Percentiles rank a stretch among this genome's conserved stretches.
phyloP scores from a whole-genome alignment of 2,888 invertebrate genomes.

The Sesia apiformis region DNA sequence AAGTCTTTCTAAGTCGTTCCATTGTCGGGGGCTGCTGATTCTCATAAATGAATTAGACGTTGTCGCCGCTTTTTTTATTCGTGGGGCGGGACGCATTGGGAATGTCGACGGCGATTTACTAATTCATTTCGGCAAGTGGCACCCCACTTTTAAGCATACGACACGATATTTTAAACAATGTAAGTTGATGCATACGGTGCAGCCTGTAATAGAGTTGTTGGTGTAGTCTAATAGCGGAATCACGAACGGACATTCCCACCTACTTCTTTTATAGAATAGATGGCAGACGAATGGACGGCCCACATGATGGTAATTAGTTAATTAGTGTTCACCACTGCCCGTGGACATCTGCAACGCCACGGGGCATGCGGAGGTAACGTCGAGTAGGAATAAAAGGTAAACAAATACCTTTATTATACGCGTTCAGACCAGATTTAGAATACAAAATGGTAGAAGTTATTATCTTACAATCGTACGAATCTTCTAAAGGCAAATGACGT shows the following conservation, averaged over 20 bases:
- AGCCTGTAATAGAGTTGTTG: too few relatives aligned
- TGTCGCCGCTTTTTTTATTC: conserved; percentile 50
- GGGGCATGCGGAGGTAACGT: neutral
- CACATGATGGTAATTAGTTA: neutral
- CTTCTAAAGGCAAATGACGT: neutral
- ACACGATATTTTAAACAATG: conserved; percentile 16
- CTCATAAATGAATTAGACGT: conserved; percentile 67
- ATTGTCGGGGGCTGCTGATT: conserved; percentile 42
- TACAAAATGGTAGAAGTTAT: neutral
- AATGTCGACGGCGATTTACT: conserved; percentile 66
- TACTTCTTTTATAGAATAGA: too few relatives aligned
- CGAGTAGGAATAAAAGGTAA: neutral
- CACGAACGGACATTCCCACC: too few relatives aligned
- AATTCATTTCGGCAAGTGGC: conserved; percentile 57
- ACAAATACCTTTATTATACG: too few relatives aligned
- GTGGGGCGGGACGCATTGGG: conserved; percentile 37
- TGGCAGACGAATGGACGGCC: too few relatives aligned
- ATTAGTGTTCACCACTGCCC: neutral
- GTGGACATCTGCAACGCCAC: neutral
- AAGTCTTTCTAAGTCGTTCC: conserved; percentile 29
- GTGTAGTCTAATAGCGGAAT: too few relatives aligned
- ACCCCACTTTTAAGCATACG: conserved; percentile 21
- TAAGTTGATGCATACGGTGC: too few relatives aligned
- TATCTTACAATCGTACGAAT: neutral
- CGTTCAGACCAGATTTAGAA: neutral